phyloP scores from a whole-genome alignment of 2,797 vertebrate species.

The Huso huso region DNA sequence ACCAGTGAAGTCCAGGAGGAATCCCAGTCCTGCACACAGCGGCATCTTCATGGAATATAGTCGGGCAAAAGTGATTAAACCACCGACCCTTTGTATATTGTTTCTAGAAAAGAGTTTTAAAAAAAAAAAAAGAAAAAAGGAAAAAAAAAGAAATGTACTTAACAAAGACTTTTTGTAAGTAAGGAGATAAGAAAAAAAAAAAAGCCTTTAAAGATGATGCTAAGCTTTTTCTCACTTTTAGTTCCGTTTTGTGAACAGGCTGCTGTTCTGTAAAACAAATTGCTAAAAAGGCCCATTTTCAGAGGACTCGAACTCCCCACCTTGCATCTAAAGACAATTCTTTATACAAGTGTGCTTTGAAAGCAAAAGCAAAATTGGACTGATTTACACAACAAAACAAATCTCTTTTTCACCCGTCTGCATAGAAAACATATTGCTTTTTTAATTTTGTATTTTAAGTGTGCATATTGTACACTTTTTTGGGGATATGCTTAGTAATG shows the following conservation, averaged over 20 bases:
- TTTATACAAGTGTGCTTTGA: slow-evolving; percentile 77
- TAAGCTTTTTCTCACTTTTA: slow-evolving; percentile 50
- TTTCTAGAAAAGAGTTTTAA: slow-evolving; percentile 77
- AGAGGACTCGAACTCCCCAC: slow-evolving; percentile 63
- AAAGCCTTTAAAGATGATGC: slow-evolving; percentile 63
- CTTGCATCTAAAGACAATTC: slow-evolving; percentile 75
- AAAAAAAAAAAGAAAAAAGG: slow-evolving; percentile 47
- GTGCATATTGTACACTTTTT: slow-evolving; percentile 99
- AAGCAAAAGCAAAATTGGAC: slow-evolving; percentile 53
- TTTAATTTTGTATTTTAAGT: slow-evolving; percentile 95
- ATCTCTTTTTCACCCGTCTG: slow-evolving; percentile 73
- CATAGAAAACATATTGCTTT: slow-evolving; percentile 62
- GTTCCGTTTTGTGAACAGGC: slow-evolving; percentile 59
- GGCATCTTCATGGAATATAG: slow-evolving; percentile 61
- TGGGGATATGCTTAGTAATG: slow-evolving; percentile 87
- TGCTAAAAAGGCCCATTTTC: slow-evolving; percentile 53
- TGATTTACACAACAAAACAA: slow-evolving; percentile 72
- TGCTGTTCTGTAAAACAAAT: slow-evolving; percentile 63
- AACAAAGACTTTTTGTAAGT: slow-evolving; percentile 74
- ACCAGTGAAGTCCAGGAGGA: slow-evolving; percentile 74
- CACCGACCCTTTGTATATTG: slow-evolving; percentile 70
- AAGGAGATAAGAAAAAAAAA: slow-evolving; percentile 64
- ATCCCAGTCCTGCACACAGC: slow-evolving; percentile 34
- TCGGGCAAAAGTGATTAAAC: slow-evolving; percentile 52
- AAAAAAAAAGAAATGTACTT: slow-evolving; percentile 39